Evolutionary conservation across 2,888 invertebrate species (phyloP).

Genomic region (Drosophila hawaiiensis): DNA sequence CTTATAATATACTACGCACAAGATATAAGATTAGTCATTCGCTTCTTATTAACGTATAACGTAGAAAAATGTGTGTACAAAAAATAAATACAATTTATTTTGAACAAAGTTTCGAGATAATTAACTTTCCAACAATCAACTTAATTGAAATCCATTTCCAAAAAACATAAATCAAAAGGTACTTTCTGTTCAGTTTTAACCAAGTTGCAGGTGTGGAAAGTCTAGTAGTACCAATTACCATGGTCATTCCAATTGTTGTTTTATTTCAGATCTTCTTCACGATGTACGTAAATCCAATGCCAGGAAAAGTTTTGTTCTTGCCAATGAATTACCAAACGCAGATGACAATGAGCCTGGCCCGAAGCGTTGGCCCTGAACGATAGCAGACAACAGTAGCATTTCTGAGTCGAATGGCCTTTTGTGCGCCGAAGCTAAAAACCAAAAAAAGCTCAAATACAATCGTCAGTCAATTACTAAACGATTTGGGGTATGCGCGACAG

Average conservation of each 20-base stretch:
- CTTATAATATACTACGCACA: no score
- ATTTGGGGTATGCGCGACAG: constrained; percentile 80
- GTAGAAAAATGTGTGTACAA: not conserved
- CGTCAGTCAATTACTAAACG: constrained; percentile 79
- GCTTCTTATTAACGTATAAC: no score
- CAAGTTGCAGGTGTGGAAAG: constrained; percentile 28
- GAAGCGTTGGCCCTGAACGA: constrained; percentile 50
- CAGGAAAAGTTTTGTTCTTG: constrained; percentile 14
- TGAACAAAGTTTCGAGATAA: not conserved
- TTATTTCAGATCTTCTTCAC: constrained; percentile 17
- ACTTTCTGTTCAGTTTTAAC: not conserved
- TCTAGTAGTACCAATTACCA: constrained; percentile 11
- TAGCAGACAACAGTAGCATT: constrained; percentile 37
- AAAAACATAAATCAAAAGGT: not conserved
- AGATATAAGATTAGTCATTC: not conserved
- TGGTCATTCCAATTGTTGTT: constrained; percentile 1
- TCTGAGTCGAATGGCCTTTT: constrained; percentile 59
- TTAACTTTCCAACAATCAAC: not conserved
- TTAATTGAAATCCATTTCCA: not conserved
- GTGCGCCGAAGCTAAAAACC: constrained; percentile 47
- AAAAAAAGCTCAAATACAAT: constrained; percentile 47
- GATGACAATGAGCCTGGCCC: constrained; percentile 55
- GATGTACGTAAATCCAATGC: constrained; percentile 35
- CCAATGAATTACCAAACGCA: constrained; percentile 40
- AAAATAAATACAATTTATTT: not conserved